phyloP scores from a whole-genome alignment of 2,797 vertebrate genomes.

The Phrynocephalus guinanensis region DNA sequence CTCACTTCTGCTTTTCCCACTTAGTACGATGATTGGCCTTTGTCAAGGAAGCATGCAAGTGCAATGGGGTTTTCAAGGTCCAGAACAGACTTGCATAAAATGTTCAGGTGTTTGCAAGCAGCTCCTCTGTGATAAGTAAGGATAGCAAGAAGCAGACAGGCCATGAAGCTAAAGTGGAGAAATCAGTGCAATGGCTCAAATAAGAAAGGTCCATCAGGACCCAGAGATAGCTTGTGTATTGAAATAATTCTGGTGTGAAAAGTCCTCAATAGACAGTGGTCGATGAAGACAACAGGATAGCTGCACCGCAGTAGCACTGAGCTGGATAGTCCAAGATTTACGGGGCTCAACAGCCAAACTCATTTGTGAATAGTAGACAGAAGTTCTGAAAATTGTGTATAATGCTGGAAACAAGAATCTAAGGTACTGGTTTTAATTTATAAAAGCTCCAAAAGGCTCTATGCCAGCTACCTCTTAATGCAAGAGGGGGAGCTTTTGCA shows the following conservation, averaged over 20 bases:
- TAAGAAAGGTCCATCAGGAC: not conserved
- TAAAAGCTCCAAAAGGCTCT: not conserved
- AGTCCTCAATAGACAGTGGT: not conserved
- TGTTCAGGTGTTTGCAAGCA: no score
- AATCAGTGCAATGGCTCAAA: not conserved
- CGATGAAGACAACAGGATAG: not conserved
- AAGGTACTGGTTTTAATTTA: not conserved
- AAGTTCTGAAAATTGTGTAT: not conserved
- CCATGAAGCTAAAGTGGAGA: constrained; percentile 5
- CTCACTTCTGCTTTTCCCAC: not conserved
- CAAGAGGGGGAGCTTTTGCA: no score
- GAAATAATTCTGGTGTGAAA: not conserved
- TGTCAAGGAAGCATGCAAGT: no score
- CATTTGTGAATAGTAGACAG: not conserved
- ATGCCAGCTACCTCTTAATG: no score
- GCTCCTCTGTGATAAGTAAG: no score
- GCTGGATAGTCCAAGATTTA: not conserved
- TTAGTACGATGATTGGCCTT: not conserved
- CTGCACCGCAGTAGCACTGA: no score
- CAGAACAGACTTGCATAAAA: not conserved
- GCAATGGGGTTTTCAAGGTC: not conserved
- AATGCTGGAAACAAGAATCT: not conserved
- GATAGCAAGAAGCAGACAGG: not conserved
- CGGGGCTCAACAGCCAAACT: not conserved
- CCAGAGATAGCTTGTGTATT: not conserved